Evolutionary conservation across 2,113 vertebrate genomes (phyloP), one percentile per base, ranked within the genome.

Genomic region (Motacilla tschutschensis): DNA sequence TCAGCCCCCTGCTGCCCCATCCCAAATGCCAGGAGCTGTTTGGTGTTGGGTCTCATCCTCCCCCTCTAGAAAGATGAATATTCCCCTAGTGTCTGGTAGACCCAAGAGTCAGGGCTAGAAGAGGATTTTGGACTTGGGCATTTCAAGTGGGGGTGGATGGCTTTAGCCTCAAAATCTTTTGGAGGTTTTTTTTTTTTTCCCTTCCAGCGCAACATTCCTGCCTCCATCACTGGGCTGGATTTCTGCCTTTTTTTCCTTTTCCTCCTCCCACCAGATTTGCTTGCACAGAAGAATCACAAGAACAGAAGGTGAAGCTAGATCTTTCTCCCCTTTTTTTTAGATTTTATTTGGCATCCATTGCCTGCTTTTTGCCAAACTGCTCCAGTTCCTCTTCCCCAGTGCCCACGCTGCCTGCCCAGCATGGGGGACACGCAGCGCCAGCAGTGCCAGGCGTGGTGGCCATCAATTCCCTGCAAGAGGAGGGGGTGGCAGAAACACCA

Each of bases 271-370:
- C 92, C 70, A 67, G n/a, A 83, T 90, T 79, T 84, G 59, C 66
- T 53, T 86, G 81, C 55, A 48, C 44, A 63, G 86, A 90, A 93
- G 89, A 88, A 84, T 92, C 78, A 79, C 44, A 73, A 57, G 94
- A 95, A 94, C 93, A 94, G 93, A 95, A 92, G 94, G 92, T 89
- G 83, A 95, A 92, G 79, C 44, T 81, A 84, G 71, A 86, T 93
- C 86, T 79, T 82, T 89, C 78, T 94, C 55, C 73, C 41, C 25
- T 62, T 59, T 80, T 48, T 73, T 43, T 22, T 48, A 1, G 6
- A 76, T 9, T 72, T 92, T 81, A 81, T 79, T 89, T 95, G 90
- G 83, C 92, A 94, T 18, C 25, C 20, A 2, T 72, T 83, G 67
- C 78, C 79, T 83, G 71, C 78, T 79, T 91, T 93, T 92, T 70